Evolutionary conservation across 37 sponge, comb jelly and placozoan species (phyloP).

Genomic region (Axinella damicornis): DNA sequence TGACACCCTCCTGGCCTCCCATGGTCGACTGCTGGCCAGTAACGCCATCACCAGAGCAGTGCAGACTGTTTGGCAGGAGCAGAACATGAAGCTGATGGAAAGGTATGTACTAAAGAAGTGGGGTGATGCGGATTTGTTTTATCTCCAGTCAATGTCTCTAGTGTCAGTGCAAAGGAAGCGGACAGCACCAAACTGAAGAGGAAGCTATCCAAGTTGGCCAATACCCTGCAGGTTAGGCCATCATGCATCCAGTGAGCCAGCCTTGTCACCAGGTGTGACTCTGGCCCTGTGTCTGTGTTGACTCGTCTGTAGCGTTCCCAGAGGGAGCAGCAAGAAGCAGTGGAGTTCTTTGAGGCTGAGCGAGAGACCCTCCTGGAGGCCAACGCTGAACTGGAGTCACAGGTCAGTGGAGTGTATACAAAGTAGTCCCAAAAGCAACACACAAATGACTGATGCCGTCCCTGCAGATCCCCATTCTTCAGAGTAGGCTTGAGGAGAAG

Average conservation of each 20-base stretch:
- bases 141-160: neutral
- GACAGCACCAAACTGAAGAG: conserved; percentile 7
- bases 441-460: too few relatives aligned
- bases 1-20: too few relatives aligned
- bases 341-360: conserved; percentile 60
- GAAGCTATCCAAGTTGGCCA: conserved; percentile 8
- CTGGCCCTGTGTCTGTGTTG: neutral
- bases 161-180: neutral
- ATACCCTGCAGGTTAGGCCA: conserved; percentile 6
- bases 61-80: too few relatives aligned
- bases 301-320: conserved; percentile 22
- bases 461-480: neutral
- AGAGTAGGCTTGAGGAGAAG: neutral
- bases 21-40: too few relatives aligned
- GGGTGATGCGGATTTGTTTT: too few relatives aligned
- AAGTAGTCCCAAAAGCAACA: too few relatives aligned
- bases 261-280: neutral
- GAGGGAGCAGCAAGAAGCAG: conserved; percentile 29
- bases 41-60: too few relatives aligned
- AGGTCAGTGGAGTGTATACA: too few relatives aligned
- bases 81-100: neutral
- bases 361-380: conserved; percentile 24
- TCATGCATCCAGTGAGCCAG: neutral
- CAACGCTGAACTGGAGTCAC: conserved; percentile 40
- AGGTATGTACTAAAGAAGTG: neutral